Conservation (phyloP, 2,888 invertebrate species). For the Amphipoea lucens region DNA sequence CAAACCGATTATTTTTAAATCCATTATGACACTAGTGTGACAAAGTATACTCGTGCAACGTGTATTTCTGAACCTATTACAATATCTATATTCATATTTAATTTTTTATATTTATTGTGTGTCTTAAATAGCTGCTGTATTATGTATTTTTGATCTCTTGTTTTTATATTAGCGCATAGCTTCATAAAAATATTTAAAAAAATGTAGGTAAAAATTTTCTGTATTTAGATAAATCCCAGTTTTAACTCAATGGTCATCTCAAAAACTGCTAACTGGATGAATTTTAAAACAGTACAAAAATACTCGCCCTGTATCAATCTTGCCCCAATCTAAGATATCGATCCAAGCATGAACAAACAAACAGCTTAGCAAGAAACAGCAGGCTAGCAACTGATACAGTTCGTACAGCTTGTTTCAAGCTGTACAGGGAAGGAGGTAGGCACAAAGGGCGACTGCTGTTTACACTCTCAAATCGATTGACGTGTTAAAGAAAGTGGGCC, state of each 20-base stretch:
- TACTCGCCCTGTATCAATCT: background rate
- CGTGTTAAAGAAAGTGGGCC: conserved; percentile 71
- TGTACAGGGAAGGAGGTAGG: conserved; percentile 46
- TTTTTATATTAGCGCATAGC: conserved; percentile 5
- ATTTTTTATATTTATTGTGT: conserved; percentile 17
- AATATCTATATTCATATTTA: conserved; percentile 27
- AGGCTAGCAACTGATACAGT: conserved; percentile 16
- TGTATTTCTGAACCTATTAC: conserved; percentile 66
- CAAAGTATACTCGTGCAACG: conserved; percentile 67
- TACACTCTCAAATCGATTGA: conserved; percentile 79
- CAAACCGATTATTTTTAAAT: conserved; percentile 76
- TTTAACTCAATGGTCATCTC: background rate
- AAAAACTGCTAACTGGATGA: background rate
- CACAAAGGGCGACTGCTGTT: conserved; percentile 67
- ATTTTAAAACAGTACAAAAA: background rate
- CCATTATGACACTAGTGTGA: conserved; percentile 81
- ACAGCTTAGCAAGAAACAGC: conserved; percentile 3
- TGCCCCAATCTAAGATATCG: background rate
- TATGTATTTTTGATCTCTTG: conserved; percentile 46
- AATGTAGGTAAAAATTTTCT: background rate
- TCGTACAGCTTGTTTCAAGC: conserved; percentile 36
- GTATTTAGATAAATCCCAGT: background rate
- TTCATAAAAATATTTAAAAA: background rate
- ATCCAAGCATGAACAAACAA: background rate
- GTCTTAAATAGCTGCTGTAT: conserved; percentile 13